Conservation (phyloP, 2,888 invertebrate genomes). For the Diachrysia chrysitis region DNA sequence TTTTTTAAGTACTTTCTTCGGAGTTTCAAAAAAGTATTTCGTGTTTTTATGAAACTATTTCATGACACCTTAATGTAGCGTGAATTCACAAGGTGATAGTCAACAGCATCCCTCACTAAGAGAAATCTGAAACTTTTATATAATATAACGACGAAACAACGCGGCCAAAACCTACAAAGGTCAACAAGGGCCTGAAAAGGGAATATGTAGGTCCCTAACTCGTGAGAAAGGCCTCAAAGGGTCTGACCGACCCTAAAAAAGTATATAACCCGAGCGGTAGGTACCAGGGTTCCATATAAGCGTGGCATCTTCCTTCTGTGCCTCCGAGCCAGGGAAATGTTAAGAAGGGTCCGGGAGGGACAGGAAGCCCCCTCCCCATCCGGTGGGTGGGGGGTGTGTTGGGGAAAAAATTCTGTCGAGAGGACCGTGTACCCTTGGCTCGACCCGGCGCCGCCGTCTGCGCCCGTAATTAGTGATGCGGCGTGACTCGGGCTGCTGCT, state of each 20-base stretch:
- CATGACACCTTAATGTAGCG: slow-evolving; percentile 23
- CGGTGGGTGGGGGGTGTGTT: slow-evolving; percentile 77
- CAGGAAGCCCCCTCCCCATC: slow-evolving; percentile 79
- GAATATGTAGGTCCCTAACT: slow-evolving; percentile 85
- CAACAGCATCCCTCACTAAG: slow-evolving; percentile 58
- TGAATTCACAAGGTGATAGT: slow-evolving; percentile 37
- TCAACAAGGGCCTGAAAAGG: slow-evolving; percentile 81
- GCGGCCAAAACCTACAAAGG: slow-evolving; percentile 80
- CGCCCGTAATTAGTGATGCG: slow-evolving; percentile 87
- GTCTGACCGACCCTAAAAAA: slow-evolving; percentile 87
- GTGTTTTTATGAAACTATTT: not conserved
- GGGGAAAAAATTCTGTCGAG: slow-evolving; percentile 86
- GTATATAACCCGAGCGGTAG: slow-evolving; percentile 84
- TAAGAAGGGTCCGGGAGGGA: slow-evolving; percentile 87
- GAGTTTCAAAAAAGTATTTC: not conserved
- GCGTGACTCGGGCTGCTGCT: slow-evolving; percentile 69
- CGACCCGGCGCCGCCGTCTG: slow-evolving; percentile 85
- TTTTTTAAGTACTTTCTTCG: not conserved
- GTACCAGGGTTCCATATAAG: slow-evolving; percentile 85
- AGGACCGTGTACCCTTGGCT: slow-evolving; percentile 86
- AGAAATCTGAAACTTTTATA: slow-evolving; percentile 76
- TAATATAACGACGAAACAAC: slow-evolving; percentile 74
- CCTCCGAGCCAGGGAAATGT: slow-evolving; percentile 87
- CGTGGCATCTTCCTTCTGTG: slow-evolving; percentile 86
- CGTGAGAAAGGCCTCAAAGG: slow-evolving; percentile 81